Conservation (phyloP, 2,888 invertebrate species). For the Corbicula japonica region DNA sequence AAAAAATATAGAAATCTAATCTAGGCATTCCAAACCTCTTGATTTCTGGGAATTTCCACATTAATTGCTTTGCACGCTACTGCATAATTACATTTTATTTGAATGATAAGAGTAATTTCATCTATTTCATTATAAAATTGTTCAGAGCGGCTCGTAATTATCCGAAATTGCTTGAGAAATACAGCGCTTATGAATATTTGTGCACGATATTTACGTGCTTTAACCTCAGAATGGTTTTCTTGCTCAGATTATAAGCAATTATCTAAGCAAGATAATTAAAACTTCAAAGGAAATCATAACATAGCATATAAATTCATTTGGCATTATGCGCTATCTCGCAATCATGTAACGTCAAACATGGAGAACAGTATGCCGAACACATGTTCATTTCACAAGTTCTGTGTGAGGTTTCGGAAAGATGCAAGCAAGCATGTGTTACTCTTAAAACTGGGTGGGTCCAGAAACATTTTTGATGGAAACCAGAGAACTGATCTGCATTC, state of each 20-base stretch:
- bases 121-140: slow-evolving; percentile 17
- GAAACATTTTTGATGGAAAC: slow-evolving; percentile 22
- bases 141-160: slow-evolving; percentile 13
- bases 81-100: slow-evolving; percentile 15
- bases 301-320: slow-evolving; percentile 41
- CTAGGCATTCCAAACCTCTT: no score
- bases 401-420: slow-evolving; percentile 37
- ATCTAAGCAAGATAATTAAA: slow-evolving; percentile 39
- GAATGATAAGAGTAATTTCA: slow-evolving; percentile 19
- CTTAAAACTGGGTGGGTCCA: slow-evolving; percentile 14
- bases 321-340: slow-evolving; percentile 30
- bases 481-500: no score
- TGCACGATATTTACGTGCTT: slow-evolving; percentile 10
- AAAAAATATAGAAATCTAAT: no score
- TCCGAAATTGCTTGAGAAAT: no score
- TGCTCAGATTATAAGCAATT: slow-evolving; percentile 44
- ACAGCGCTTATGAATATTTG: slow-evolving; percentile 11
- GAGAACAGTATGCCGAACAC: slow-evolving; percentile 27
- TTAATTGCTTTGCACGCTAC: slow-evolving; percentile 4
- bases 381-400: slow-evolving; percentile 48
- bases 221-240: no score
- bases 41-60: not conserved
- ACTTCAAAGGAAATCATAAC: slow-evolving; percentile 34
- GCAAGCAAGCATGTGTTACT: slow-evolving; percentile 21
- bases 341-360: slow-evolving; percentile 15